phyloP scores from a whole-genome alignment of 1,140 invertebrate species.

The Conus ventricosus region DNA sequence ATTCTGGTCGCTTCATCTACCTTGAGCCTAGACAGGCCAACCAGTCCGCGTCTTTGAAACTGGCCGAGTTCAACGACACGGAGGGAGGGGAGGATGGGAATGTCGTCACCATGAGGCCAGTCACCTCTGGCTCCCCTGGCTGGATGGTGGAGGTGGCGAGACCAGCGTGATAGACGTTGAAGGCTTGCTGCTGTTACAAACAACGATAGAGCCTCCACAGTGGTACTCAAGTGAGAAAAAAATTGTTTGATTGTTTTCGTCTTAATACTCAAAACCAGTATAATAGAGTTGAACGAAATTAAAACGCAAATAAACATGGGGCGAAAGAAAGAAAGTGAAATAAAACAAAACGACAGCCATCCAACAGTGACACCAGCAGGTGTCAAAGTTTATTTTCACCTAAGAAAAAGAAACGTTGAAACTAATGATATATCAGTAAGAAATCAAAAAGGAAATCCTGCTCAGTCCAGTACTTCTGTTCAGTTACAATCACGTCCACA shows the following conservation, averaged over 20 bases:
- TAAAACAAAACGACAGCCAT: too few relatives aligned
- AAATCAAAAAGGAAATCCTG: too few relatives aligned
- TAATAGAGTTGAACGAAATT: too few relatives aligned
- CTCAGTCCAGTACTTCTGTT: too few relatives aligned
- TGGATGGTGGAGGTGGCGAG: background rate
- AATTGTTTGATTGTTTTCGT: background rate
- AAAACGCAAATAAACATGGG: too few relatives aligned
- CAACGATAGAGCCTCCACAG: background rate
- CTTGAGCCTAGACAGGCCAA: background rate
- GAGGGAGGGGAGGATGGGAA: background rate
- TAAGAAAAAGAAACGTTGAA: too few relatives aligned
- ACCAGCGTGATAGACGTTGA: background rate
- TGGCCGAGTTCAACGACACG: background rate
- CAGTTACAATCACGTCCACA: too few relatives aligned
- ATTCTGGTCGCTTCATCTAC: background rate
- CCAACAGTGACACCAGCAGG: too few relatives aligned
- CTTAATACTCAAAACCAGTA: too few relatives aligned
- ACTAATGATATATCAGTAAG: too few relatives aligned
- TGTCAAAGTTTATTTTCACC: too few relatives aligned
- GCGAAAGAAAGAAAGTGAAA: too few relatives aligned
- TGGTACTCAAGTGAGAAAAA: background rate
- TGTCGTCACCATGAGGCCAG: background rate
- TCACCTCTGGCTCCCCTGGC: background rate
- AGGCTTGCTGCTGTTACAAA: background rate
- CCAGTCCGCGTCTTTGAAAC: background rate